phyloP scores from a whole-genome alignment of 2,888 invertebrate species.

The Volucella inanis region DNA sequence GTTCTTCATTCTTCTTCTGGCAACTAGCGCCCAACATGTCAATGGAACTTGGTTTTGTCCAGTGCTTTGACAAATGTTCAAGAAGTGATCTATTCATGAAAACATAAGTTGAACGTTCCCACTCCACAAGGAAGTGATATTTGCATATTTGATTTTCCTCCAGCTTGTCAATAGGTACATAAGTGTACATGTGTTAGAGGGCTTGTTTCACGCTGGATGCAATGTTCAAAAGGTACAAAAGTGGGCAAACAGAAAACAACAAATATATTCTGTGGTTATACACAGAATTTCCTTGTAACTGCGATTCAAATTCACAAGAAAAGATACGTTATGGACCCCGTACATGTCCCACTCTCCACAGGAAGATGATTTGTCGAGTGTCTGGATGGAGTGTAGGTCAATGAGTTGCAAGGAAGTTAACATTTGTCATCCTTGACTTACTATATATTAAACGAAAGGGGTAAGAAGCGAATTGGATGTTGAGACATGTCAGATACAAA shows the following conservation, averaged over 20 bases:
- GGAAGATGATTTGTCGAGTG: slow-evolving; percentile 64
- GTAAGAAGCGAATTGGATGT: slow-evolving; percentile 20
- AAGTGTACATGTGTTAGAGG: slow-evolving; percentile 65
- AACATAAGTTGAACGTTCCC: slow-evolving; percentile 54
- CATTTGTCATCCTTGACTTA: slow-evolving; percentile 70
- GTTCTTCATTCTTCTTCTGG: background rate
- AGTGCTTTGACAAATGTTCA: slow-evolving; percentile 59
- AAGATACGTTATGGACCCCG: slow-evolving; percentile 4
- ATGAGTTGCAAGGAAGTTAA: slow-evolving; percentile 70
- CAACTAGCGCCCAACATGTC: slow-evolving; percentile 4
- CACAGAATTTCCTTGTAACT: slow-evolving; percentile 16
- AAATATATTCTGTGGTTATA: slow-evolving; percentile 21
- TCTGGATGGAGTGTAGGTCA: slow-evolving; percentile 67
- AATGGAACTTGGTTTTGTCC: background rate
- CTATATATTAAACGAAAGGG: slow-evolving; percentile 34
- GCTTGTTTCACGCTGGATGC: slow-evolving; percentile 41
- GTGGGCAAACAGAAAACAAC: slow-evolving; percentile 44
- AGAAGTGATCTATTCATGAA: slow-evolving; percentile 63
- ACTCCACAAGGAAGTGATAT: slow-evolving; percentile 66
- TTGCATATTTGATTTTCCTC: slow-evolving; percentile 74
- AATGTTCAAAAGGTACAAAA: background rate
- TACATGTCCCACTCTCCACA: slow-evolving; percentile 49
- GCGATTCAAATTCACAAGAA: slow-evolving; percentile 45
- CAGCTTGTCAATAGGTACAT: slow-evolving; percentile 67
- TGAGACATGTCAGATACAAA: background rate